Evolutionary conservation across 2,113 vertebrate genomes (phyloP).

Genomic region (Serilophus lunatus): DNA sequence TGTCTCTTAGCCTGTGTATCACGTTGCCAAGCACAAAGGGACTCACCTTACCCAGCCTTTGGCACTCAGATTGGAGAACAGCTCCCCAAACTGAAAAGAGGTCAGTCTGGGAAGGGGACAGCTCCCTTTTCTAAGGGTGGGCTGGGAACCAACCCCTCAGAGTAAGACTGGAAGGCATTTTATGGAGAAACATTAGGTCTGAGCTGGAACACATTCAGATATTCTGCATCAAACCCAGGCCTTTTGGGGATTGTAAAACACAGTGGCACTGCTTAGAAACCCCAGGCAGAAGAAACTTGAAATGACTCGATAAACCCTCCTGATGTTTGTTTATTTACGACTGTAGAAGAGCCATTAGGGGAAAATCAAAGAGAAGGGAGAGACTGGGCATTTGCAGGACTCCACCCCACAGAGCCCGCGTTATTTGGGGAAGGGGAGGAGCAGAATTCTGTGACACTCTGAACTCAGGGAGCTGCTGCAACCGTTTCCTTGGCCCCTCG

Average conservation of each 20-base stretch:
- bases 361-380: background rate
- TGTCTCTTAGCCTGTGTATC: background rate
- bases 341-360: background rate
- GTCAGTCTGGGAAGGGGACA: background rate
- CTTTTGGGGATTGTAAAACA: background rate
- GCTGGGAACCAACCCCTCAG: background rate
- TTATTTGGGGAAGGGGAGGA: background rate
- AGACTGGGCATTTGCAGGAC: background rate
- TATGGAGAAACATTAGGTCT: background rate
- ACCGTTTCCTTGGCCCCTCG: background rate
- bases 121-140: background rate
- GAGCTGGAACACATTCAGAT: background rate
- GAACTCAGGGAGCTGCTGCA: background rate
- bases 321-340: background rate
- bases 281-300: background rate
- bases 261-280: no score
- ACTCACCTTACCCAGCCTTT: background rate
- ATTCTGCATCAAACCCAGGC: background rate
- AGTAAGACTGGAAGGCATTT: background rate
- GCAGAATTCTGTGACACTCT: background rate
- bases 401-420: accelerated
- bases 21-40: background rate
- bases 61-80: background rate
- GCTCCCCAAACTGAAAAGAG: background rate
- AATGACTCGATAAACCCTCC: background rate